phyloP scores from a whole-genome alignment of 2,113 vertebrate genomes.

The Urocitellus parryii region DNA sequence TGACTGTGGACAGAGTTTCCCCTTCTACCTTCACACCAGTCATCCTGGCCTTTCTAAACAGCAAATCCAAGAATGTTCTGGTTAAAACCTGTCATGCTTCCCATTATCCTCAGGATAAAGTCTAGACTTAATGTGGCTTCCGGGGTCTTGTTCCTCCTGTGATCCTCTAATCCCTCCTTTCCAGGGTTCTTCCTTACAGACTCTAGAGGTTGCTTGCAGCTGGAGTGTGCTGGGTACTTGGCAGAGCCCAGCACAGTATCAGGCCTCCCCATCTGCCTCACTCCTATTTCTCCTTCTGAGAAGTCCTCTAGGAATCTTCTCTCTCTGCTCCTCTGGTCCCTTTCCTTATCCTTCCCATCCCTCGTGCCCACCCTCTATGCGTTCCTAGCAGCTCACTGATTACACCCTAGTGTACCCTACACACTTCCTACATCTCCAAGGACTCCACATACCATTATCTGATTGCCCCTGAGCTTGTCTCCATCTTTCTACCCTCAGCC shows the following conservation, averaged over 20 bases:
- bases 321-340: not conserved
- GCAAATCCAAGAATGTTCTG: not conserved
- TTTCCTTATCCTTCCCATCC: not conserved
- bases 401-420: not conserved
- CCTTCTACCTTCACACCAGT: not conserved
- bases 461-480: not conserved
- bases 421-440: not conserved
- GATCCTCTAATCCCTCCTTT: rapidly evolving
- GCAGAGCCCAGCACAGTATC: not conserved
- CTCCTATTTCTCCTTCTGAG: not conserved
- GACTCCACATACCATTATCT: not conserved
- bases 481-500: not conserved
- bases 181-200: not conserved
- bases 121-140: not conserved
- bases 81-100: not conserved
- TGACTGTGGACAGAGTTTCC: not conserved
- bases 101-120: not conserved
- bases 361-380: not conserved
- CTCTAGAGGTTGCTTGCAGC: not conserved
- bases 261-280: not conserved
- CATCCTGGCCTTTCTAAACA: not conserved
- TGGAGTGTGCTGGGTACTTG: not conserved
- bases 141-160: not conserved
- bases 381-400: not conserved
- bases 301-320: not conserved